These are phyloP conservation scores for Xylocopa sonorina DNA, from an alignment of 1,140 invertebrate genomes.

Conservation along the genomic window DNA sequence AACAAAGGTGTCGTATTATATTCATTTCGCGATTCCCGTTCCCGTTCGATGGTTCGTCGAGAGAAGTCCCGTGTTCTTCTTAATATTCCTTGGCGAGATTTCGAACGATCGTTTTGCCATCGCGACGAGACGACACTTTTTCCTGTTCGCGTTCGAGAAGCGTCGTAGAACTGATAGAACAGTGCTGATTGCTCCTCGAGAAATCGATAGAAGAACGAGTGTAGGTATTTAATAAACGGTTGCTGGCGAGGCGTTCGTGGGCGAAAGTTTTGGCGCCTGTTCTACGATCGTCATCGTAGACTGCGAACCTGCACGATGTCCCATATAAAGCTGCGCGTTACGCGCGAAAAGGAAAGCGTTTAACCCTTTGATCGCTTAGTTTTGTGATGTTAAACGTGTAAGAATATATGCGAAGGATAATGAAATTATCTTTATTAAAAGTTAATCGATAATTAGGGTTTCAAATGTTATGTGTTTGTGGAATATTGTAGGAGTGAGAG, in stretches of 20 bases:
- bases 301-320: neutral
- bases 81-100: neutral
- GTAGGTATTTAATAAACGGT: conserved; percentile 46
- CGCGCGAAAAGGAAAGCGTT: conserved; percentile 10
- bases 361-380: too few species aligned
- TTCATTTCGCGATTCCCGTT: neutral
- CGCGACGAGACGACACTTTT: neutral
- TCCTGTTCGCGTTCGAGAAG: neutral
- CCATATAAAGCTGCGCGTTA: neutral
- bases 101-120: neutral
- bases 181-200: neutral
- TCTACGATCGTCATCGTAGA: neutral
- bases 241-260: neutral
- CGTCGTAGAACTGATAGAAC: conserved; percentile 6
- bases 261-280: conserved; percentile 38
- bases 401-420: too few species aligned
- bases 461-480: too few species aligned
- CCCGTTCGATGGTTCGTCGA: neutral
- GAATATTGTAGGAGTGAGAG: too few species aligned
- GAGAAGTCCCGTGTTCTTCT: neutral
- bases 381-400: too few species aligned
- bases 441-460: too few species aligned
- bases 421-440: too few species aligned
- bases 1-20: conserved; percentile 21
- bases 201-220: neutral